Conservation (phyloP, 2,113 vertebrate genomes). For the Peromyscus maniculatus region DNA sequence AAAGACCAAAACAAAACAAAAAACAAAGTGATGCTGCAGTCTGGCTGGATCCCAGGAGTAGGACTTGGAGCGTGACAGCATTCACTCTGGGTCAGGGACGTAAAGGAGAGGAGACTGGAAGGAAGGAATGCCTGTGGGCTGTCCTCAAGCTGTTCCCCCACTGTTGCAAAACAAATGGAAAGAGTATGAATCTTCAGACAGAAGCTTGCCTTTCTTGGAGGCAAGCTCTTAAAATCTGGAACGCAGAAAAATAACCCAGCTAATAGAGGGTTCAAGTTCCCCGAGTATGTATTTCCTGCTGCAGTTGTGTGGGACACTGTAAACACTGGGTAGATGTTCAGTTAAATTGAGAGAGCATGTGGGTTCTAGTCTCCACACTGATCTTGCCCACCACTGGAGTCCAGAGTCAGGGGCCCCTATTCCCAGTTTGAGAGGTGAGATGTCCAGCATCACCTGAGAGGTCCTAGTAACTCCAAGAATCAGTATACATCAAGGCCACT, state of each 20-base stretch:
- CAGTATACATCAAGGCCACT: background rate
- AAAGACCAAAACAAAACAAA: too few species aligned
- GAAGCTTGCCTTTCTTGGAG: conserved; percentile 45
- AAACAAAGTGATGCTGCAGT: background rate
- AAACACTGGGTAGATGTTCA: background rate
- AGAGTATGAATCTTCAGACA: conserved; percentile 51
- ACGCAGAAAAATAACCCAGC: conserved; percentile 33
- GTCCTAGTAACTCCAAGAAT: background rate
- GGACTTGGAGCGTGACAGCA: background rate
- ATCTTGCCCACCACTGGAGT: background rate
- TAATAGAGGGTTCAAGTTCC: conserved; percentile 22
- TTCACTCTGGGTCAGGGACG: background rate
- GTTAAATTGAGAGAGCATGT: background rate
- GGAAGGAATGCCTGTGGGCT: conserved; percentile 49
- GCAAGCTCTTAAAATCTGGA: conserved; percentile 41
- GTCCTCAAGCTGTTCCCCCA: conserved; percentile 19
- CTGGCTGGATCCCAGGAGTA: background rate
- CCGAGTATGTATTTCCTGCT: conserved; percentile 51
- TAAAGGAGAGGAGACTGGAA: background rate
- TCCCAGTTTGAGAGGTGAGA: background rate
- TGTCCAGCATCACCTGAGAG: background rate
- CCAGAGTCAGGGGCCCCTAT: background rate
- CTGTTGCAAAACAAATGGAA: conserved; percentile 53
- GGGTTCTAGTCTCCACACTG: background rate
- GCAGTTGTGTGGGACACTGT: background rate